Evolutionary conservation across 2,113 vertebrate species (phyloP), one percentile per base, ranked within the genome.

Genomic region (Ondatra zibethicus): DNA sequence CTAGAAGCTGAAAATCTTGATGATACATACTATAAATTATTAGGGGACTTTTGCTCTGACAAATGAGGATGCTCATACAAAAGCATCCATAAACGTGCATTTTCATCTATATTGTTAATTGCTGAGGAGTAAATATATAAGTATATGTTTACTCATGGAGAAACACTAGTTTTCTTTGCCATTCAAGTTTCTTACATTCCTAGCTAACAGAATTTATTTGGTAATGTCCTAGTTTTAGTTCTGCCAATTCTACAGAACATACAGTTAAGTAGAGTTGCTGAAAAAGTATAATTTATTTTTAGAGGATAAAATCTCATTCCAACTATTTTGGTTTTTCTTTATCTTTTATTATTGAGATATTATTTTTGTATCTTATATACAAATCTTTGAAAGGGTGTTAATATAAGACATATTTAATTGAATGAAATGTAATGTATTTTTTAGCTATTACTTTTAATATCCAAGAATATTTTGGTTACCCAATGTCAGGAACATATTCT

Each of bases 341-440:
- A n/a, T 86, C 19, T 19, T 29, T 89, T 68, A 68, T 7, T 42
- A 61, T 52, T 73, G 42, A 93, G 7, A 14, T 92, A 31, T 82
- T 87, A 0, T 39, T 91, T 58, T 73, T 21, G 47, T 63, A 85
- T 75, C 92, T 5, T 94, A 50, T 1, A 29, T 82, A 73, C 17
- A 86, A 92, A 5, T 25, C 11, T 58, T 96, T 75, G 17, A 82
- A 85, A 68, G 10, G 65, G 29, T 42, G 25, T 29, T 84, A 42
- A 16, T 39, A 63, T 1, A 73, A 42, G 25, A 39, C 17, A 72
- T 19, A n/a, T 88, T 78, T 84, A 96, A 88, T 47, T 66, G 68
- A 96, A 92, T 93, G 47, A 55, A 91, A 78, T 93, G 16, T 68
- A 66, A 86, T 47, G 1, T 29, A 42, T 86, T 33, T 87, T 93